Percentiles rank a stretch among this genome's conserved stretches.
These are phyloP conservation scores for Trichonephila clavata DNA, from an alignment of 1,140 invertebrate genomes.

Conservation along the genomic window DNA sequence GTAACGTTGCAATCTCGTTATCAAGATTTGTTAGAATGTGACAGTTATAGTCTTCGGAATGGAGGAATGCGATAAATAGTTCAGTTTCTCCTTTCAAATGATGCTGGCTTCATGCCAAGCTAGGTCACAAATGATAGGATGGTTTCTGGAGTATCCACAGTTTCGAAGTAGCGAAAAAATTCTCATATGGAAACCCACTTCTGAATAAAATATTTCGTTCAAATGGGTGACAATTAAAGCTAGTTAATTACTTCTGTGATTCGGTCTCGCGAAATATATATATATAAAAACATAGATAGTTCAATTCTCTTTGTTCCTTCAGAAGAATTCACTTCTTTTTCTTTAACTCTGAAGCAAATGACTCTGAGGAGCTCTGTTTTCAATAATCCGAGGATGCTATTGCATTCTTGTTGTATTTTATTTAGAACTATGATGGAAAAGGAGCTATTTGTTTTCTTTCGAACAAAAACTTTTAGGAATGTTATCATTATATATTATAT, in stretches of 20 bases:
- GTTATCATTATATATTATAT: background rate
- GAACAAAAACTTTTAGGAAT: background rate
- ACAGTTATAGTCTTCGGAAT: slow-evolving; percentile 36
- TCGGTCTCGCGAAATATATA: background rate
- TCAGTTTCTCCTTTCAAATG: slow-evolving; percentile 1
- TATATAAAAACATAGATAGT: background rate
- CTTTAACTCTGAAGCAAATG: background rate
- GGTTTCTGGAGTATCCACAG: background rate
- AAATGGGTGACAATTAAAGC: slow-evolving; percentile 13
- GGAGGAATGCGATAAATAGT: slow-evolving; percentile 1
- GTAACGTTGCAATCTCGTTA: background rate
- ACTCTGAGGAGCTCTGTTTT: background rate
- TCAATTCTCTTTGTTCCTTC: background rate
- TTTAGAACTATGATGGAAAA: background rate
- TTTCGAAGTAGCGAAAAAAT: background rate
- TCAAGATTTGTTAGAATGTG: slow-evolving; percentile 39
- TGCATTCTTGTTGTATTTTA: background rate
- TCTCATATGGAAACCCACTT: background rate
- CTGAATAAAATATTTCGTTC: background rate
- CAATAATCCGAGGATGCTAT: background rate
- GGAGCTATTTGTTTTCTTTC: background rate
- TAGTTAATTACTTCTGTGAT: background rate
- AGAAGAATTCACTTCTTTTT: background rate
- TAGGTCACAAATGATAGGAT: background rate
- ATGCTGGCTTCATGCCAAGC: slow-evolving; percentile 22